A percentile compares a stretch with the other conserved stretches of the same genome.
Evolutionary conservation across 23 tunicate species (phyloP).

Genomic region (Diplosoma virens): DNA sequence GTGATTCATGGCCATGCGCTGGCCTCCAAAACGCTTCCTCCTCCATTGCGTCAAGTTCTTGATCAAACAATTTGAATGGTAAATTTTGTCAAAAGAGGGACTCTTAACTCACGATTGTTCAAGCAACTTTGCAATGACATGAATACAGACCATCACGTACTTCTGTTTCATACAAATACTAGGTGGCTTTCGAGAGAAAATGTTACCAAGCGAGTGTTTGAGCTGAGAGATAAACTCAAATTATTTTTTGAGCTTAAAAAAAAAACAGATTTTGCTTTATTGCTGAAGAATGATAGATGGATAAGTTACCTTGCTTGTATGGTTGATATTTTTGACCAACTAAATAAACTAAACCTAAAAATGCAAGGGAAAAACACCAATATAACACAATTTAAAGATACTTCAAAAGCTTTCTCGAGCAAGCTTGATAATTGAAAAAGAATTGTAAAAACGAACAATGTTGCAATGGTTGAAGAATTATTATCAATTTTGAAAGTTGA

Average conservation of each 20-base stretch:
- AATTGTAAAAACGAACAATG: too few relatives aligned
- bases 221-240: background rate
- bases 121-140: background rate
- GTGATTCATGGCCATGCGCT: conserved; percentile 45
- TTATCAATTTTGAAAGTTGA: too few relatives aligned
- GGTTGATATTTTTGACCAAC: conserved; percentile 27
- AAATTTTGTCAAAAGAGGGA: conserved; percentile 10
- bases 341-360: conserved; percentile 1
- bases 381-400: background rate
- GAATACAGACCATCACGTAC: conserved; percentile 7
- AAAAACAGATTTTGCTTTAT: background rate
- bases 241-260: conserved; percentile 11
- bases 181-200: conserved; percentile 11
- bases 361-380: conserved; percentile 17
- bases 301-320: conserved; percentile 15
- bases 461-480: too few relatives aligned
- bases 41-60: conserved; percentile 26
- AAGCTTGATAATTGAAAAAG: conserved; percentile 27
- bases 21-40: conserved; percentile 47
- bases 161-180: conserved; percentile 25
- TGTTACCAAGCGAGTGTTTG: conserved; percentile 7
- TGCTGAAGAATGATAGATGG: conserved; percentile 1
- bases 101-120: conserved; percentile 10
- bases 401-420: conserved; percentile 4
- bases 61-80: conserved; percentile 31